A percentile compares a stretch with the other conserved stretches of the same genome.
These are phyloP conservation scores for Noctua pronuba DNA, from an alignment of 2,888 invertebrate genomes.

Conservation along the genomic window DNA sequence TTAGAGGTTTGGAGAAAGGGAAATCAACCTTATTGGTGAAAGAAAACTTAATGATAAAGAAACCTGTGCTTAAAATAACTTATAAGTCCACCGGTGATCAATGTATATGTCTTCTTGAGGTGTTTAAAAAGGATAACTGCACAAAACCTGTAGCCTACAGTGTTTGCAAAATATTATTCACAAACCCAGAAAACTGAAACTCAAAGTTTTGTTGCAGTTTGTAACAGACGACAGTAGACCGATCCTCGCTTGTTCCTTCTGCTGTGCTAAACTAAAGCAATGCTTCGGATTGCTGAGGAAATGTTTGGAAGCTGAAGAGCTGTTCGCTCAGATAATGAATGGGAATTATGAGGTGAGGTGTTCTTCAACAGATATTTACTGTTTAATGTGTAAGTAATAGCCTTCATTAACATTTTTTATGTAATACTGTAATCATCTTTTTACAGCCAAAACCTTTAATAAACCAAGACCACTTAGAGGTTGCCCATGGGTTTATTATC, in stretches of 20 bases:
- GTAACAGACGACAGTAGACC: not conserved
- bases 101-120: not conserved
- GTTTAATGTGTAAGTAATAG: not conserved
- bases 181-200: not conserved
- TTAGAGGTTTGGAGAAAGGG: too few species aligned
- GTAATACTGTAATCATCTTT: not conserved
- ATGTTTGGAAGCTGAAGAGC: not conserved
- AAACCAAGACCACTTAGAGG: not conserved
- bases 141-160: not conserved
- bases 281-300: not conserved
- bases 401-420: not conserved
- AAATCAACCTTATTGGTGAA: too few species aligned
- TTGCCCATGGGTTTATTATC: not conserved
- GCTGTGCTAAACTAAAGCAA: constrained; percentile 1
- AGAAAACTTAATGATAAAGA: too few species aligned
- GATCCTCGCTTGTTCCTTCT: not conserved
- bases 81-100: too few species aligned
- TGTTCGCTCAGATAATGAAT: not conserved
- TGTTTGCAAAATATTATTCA: not conserved
- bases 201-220: not conserved
- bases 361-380: not conserved
- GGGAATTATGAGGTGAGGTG: not conserved
- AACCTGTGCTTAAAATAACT: not conserved
- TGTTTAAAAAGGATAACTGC: not conserved
- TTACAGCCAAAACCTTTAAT: not conserved